phyloP scores from a whole-genome alignment of 2,888 invertebrate species.

The Diploptera punctata region DNA sequence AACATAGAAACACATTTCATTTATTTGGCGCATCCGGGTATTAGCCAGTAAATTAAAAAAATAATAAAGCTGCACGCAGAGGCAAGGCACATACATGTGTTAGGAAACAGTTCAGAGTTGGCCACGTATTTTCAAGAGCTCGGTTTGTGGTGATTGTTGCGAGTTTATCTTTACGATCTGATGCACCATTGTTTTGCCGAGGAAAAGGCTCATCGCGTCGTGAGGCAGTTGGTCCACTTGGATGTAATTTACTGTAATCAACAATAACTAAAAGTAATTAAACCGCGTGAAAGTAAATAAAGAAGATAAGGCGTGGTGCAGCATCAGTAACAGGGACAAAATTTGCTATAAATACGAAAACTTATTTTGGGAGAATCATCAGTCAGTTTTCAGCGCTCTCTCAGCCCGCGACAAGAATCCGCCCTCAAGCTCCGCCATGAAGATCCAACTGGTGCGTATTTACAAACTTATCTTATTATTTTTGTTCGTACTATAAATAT shows the following conservation, averaged over 20 bases:
- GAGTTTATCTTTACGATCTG: background rate
- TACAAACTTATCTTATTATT: too few relatives aligned
- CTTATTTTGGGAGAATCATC: conserved; percentile 14
- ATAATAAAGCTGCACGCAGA: too few relatives aligned
- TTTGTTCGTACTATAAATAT: too few relatives aligned
- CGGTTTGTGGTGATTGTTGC: background rate
- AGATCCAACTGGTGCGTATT: conserved; percentile 22
- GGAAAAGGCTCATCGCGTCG: background rate
- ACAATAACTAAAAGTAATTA: background rate
- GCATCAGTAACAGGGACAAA: background rate
- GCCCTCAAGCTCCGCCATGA: conserved; percentile 6
- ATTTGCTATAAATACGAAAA: conserved; percentile 25
- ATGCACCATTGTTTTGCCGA: background rate
- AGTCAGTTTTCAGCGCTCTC: conserved; percentile 20
- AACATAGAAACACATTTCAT: too few relatives aligned
- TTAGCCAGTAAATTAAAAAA: too few relatives aligned
- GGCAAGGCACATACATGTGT: too few relatives aligned
- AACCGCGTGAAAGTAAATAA: conserved; percentile 7
- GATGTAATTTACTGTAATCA: conserved; percentile 18
- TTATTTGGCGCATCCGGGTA: too few relatives aligned
- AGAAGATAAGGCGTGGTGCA: background rate
- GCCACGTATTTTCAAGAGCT: too few relatives aligned
- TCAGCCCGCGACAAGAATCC: background rate
- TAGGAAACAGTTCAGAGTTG: too few relatives aligned
- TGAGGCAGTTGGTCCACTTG: background rate